Base-by-base conservation (phyloP, 2,797 vertebrate genomes). In the Hippopotamyrus pictus region DNA sequence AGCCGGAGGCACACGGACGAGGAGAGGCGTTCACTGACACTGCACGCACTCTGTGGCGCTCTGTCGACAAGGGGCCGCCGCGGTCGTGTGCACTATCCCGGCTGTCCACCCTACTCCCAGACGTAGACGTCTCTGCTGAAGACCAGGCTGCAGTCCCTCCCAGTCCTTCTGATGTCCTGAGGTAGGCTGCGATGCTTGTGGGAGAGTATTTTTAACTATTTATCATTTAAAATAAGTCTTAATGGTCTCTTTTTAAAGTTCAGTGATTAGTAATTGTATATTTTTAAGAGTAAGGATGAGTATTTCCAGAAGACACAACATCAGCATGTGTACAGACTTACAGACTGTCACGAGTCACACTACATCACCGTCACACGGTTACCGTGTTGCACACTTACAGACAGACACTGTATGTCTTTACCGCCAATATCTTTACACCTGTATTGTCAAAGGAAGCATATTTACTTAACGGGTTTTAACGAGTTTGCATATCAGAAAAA, bases 1-100 rank as follows among this genome's bases (percentile, higher is more conserved):
- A 90, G 89, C 50, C 19, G 0, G 14, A 29, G 9, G 69, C 88
- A 86, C 83, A 50, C 87, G 54, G 89, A 87, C 82, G 83, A 19
- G 85, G 48, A 86, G 46, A 33, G 84, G 46, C 22, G 12, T 51
- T 53, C 5, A 29, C 84, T 86, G 44, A 51, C 83, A 1, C 83
- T 5, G 19, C 83, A 0, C 22, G 2, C 19, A 17, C 54, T 17
- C 25, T 73, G 25, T 50, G 46, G 22, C 4, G 0, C 83, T n/a
- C 17, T 9, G 17, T 44, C 79, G 8, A 19, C 37, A 5, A 22
- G 1, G 79, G 79, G 79, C 79, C 11, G 6, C 12, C 14, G 22
- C 14, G 11, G 29, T 4, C 5, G 1, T 53, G n/a, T 22, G 29
- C 59, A 46, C 62, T 33, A 14, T 37, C 29, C 84, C 86, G 85